Evolutionary conservation across 2,797 vertebrate species (phyloP).

Genomic region (Dendrocincla tyrannina): DNA sequence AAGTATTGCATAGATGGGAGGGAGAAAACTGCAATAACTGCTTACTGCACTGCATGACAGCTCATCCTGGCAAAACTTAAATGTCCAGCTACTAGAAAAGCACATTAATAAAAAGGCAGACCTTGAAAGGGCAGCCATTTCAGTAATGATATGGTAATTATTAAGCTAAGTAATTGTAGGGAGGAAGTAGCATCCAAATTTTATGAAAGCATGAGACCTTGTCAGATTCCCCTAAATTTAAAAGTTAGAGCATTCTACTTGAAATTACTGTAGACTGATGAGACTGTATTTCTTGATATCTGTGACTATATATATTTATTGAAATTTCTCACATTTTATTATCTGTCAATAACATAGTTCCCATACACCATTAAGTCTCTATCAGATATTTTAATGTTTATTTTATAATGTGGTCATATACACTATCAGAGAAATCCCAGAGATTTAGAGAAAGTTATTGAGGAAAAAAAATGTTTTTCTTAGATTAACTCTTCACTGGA

Average conservation of each 20-base stretch:
- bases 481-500: not conserved
- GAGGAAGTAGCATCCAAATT: not conserved
- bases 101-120: not conserved
- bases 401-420: not conserved
- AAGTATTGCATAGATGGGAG: not conserved
- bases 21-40: not conserved
- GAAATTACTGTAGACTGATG: not conserved
- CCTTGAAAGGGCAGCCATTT: constrained; percentile 16
- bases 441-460: not conserved
- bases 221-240: not conserved
- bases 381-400: not conserved
- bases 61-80: not conserved
- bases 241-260: not conserved
- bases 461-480: not conserved
- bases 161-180: constrained; percentile 15
- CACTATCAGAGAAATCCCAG: not conserved
- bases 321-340: not conserved
- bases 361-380: not conserved
- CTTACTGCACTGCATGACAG: not conserved
- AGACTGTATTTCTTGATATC: not conserved
- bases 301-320: not conserved
- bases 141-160: constrained; percentile 2
- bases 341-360: not conserved
- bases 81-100: not conserved
- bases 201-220: not conserved